Conservation (phyloP, 2,797 vertebrate species). For the Eulemur mongoz region DNA sequence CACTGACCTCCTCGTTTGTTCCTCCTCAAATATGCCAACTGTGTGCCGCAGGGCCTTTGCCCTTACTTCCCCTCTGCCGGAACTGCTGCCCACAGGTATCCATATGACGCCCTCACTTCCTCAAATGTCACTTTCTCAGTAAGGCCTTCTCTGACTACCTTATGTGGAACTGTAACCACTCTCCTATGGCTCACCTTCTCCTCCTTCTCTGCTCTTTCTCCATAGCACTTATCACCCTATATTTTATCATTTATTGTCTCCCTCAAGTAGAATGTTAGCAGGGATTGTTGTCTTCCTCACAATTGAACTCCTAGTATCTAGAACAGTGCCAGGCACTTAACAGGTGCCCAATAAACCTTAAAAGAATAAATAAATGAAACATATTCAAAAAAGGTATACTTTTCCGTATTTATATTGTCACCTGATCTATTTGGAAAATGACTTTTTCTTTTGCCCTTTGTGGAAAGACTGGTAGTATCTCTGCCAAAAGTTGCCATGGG, state of each 20-base stretch:
- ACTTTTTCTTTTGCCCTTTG: background rate
- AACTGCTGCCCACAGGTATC: background rate
- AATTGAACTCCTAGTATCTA: background rate
- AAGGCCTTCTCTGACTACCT: background rate
- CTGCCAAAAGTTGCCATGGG: background rate
- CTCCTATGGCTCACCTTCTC: background rate
- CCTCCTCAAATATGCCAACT: background rate
- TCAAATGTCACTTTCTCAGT: background rate
- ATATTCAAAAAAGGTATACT: background rate
- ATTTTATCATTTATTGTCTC: background rate
- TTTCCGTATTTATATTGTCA: background rate
- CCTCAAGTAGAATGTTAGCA: background rate
- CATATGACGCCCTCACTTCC: background rate
- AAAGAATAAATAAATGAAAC: background rate
- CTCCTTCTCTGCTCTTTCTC: background rate
- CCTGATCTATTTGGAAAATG: constrained; percentile 10
- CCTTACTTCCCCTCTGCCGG: background rate
- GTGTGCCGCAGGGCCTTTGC: background rate
- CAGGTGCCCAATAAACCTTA: background rate
- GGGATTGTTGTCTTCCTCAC: background rate
- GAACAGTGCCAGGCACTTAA: background rate
- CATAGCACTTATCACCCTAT: background rate
- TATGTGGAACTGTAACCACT: background rate
- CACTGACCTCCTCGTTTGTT: background rate
- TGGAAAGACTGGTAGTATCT: background rate